Conservation (phyloP, 2,113 vertebrate species). For the Spea bombifrons region DNA sequence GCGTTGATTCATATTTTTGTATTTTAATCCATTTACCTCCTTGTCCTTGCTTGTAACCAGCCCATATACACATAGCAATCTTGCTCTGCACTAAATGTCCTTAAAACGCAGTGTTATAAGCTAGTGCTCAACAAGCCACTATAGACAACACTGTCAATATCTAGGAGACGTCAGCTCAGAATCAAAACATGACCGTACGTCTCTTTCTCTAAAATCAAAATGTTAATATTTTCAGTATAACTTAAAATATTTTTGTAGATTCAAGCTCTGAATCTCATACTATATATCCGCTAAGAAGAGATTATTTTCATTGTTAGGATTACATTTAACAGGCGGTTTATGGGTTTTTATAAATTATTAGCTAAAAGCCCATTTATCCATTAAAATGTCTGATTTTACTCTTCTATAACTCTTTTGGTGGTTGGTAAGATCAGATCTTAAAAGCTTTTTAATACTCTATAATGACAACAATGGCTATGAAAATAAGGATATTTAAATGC, state of each 20-base stretch:
- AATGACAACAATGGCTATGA: conserved; percentile 52
- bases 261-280: background rate
- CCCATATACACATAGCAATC: too few species aligned
- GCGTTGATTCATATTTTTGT: too few species aligned
- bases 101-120: too few species aligned
- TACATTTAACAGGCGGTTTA: conserved; percentile 4
- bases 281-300: background rate
- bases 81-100: too few species aligned
- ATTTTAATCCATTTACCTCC: too few species aligned
- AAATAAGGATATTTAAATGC: conserved; percentile 60
- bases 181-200: too few species aligned
- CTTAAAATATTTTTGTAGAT: background rate
- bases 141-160: too few species aligned
- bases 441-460: conserved; percentile 55
- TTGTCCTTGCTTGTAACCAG: too few species aligned
- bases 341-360: conserved; percentile 22
- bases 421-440: conserved; percentile 47
- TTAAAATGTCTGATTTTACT: conserved; percentile 11
- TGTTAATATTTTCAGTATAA: too few species aligned
- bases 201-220: too few species aligned
- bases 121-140: too few species aligned
- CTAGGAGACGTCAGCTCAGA: too few species aligned
- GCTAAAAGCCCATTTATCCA: conserved; percentile 13
- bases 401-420: conserved; percentile 29
- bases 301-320: background rate